Evolutionary conservation across 2,797 vertebrate species (phyloP).

Genomic region (Huso huso): DNA sequence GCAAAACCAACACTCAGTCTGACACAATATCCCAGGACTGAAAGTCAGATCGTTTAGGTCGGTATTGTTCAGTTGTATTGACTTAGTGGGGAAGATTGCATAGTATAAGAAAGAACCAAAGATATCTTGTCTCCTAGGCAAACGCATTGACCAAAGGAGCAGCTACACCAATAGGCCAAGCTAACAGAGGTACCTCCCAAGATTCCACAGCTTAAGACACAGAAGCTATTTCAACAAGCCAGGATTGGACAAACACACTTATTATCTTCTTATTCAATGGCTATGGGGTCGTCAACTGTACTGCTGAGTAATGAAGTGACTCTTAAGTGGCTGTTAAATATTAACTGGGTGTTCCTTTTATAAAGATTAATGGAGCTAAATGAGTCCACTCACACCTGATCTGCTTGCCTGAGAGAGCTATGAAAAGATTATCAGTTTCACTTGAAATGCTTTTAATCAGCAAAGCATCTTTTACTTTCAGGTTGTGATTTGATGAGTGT

Average conservation of each 20-base stretch:
- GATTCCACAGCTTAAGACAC: neutral
- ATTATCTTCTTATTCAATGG: neutral
- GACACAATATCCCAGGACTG: too few species aligned
- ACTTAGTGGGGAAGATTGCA: too few species aligned
- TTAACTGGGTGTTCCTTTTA: conserved; percentile 1
- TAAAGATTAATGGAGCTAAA: conserved; percentile 8
- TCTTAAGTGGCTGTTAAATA: neutral
- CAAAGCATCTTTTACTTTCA: neutral
- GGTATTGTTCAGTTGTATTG: too few species aligned
- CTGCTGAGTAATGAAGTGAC: conserved; percentile 1
- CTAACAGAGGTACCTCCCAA: too few species aligned
- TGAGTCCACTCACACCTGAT: neutral
- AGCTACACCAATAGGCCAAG: too few species aligned
- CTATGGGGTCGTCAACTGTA: neutral
- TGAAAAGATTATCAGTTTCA: neutral
- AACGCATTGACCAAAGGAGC: too few species aligned
- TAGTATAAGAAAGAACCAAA: too few species aligned
- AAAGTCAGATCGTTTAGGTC: too few species aligned
- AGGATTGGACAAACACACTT: neutral
- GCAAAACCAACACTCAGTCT: too few species aligned
- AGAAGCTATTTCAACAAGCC: neutral
- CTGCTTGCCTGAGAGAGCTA: neutral
- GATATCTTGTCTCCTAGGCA: too few species aligned
- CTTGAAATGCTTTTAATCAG: neutral
- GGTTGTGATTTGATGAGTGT: neutral